Evolutionary conservation across 2,888 invertebrate genomes (phyloP), one percentile per base, ranked within the genome.

Genomic region (Harmothoe impar): DNA sequence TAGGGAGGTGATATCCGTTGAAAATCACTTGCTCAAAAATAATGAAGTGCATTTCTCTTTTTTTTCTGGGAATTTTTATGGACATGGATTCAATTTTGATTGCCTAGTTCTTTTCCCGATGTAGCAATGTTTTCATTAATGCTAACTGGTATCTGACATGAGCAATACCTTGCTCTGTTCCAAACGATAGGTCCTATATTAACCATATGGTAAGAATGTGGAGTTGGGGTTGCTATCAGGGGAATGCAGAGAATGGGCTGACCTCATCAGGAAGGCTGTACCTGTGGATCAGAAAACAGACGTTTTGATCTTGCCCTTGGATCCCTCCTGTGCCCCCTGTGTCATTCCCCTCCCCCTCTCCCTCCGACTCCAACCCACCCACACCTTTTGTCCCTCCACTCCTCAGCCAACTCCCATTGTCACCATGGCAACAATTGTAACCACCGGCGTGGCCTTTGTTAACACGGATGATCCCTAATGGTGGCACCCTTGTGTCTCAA

Each of bases 401-500:
- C 12, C 17, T 10, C 68, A n/a, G 17, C 68, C n/a, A 7, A 7
- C 77, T 77, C 77, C 77, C 77, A 77, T 25, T 77, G 77, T 77
- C 77, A 77, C 77, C 77, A 77, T 77, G 77, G 31, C 77, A 77
- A 77, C 77, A 31, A 77, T 77, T 77, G 77, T 77, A 15, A 25
- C 31, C 77, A 77, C 77, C 77, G 3, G 20, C 29, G 77, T 31
- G 29, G 29, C 77, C 77, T 31, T 77, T 77, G 77, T 77, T 31
- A 77, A 77, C 29, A 77, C 31, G 29, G 77, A 29, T 77, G 77
- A 77, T 77, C 77, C 77, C 77, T 77, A 77, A 77, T 77, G 77
- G 77, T 29, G 31, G 25, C 77, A 77, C 77, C 77, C 77, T 77
- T 77, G 77, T 77, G 77, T 77, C 77, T 77, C 29, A 77, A 25